Evolutionary conservation across 2,888 invertebrate species (phyloP).

Genomic region (Eupithecia exiguata): DNA sequence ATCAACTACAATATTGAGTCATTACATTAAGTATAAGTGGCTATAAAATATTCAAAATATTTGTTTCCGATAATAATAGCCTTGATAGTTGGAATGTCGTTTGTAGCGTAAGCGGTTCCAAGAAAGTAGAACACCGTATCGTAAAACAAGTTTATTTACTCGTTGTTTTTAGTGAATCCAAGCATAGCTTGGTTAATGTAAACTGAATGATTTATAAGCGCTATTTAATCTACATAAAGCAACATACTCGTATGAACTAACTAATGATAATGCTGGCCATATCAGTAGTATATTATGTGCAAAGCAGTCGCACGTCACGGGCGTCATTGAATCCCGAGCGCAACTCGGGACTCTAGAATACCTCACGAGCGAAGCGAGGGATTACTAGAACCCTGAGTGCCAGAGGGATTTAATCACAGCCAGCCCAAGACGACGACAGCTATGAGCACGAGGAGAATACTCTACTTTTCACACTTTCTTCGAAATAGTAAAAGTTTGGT

Average conservation of each 20-base stretch:
- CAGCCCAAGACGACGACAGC: too few relatives aligned
- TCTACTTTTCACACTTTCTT: too few relatives aligned
- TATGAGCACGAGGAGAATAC: too few relatives aligned
- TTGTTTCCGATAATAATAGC: conserved; percentile 33
- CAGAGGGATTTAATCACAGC: too few relatives aligned
- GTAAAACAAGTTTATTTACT: conserved; percentile 33
- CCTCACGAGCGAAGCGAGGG: too few relatives aligned
- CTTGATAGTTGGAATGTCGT: conserved; percentile 36
- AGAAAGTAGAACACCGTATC: conserved; percentile 37
- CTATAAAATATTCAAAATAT: conserved; percentile 20
- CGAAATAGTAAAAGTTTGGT: too few relatives aligned
- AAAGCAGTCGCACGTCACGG: too few relatives aligned
- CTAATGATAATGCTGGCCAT: not conserved
- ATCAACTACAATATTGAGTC: not conserved
- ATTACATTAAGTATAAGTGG: conserved; percentile 1
- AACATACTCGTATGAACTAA: not conserved
- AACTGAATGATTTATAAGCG: conserved; percentile 3
- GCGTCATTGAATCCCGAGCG: too few relatives aligned
- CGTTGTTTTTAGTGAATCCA: conserved; percentile 18
- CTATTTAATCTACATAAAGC: conserved; percentile 1
- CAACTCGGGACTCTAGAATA: too few relatives aligned
- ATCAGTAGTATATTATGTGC: too few relatives aligned
- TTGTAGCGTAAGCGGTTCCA: conserved; percentile 31
- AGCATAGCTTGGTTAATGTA: conserved; percentile 1
- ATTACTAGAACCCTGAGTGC: too few relatives aligned